phyloP scores from a whole-genome alignment of 1,140 invertebrate species.

The Meteorus sp. region DNA sequence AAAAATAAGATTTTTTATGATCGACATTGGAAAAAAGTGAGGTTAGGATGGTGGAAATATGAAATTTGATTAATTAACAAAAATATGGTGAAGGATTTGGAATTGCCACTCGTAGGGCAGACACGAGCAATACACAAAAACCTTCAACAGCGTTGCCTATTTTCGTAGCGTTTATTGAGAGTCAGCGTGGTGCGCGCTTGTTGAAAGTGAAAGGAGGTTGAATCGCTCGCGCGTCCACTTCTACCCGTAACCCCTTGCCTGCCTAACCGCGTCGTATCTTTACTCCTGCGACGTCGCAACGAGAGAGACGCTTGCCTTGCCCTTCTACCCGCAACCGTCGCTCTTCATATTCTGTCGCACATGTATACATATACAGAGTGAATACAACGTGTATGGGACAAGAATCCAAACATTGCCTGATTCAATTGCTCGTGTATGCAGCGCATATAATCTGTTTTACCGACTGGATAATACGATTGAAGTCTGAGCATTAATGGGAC shows the following conservation, averaged over 20 bases:
- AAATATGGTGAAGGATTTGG: background rate
- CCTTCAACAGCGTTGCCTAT: conserved; percentile 42
- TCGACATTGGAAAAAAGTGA: no score
- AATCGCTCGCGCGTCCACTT: conserved; percentile 53
- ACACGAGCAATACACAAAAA: conserved; percentile 22
- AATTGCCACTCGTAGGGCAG: conserved; percentile 17
- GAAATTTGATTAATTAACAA: background rate
- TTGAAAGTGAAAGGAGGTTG: conserved; percentile 61
- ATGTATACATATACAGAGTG: no score
- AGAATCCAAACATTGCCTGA: no score
- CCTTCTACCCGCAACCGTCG: conserved; percentile 16
- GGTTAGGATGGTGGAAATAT: no score
- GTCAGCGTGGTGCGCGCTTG: conserved; percentile 37
- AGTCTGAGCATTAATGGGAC: no score
- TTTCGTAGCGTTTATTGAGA: conserved; percentile 33
- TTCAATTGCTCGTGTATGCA: no score
- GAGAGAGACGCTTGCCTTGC: no score
- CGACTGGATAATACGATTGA: no score
- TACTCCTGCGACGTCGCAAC: conserved; percentile 22
- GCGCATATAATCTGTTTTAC: no score
- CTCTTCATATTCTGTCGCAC: conserved; percentile 21
- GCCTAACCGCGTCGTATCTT: conserved; percentile 20
- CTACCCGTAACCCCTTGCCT: conserved; percentile 34
- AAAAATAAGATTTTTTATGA: no score
- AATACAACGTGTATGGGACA: no score